phyloP scores from a whole-genome alignment of 2,113 vertebrate genomes.

The Microcebus ravelobensis region DNA sequence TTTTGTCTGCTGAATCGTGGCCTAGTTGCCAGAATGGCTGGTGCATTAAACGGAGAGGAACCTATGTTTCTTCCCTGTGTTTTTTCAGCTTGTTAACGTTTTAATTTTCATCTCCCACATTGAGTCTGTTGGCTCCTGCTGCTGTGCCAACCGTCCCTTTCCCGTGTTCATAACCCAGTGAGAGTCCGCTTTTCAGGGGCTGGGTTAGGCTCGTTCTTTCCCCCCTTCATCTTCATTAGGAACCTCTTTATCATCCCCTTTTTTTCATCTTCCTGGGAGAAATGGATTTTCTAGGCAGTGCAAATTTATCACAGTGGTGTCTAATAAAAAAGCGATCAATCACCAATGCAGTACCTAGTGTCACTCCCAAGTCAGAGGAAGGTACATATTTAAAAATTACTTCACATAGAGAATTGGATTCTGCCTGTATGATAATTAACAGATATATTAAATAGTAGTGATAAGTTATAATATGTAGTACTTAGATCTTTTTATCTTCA shows the following conservation, averaged over 20 bases:
- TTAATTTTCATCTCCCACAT: neutral
- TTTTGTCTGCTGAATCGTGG: constrained; percentile 22
- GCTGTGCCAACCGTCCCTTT: neutral
- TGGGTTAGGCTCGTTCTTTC: neutral
- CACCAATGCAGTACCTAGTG: neutral
- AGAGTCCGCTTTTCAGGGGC: neutral
- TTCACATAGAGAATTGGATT: constrained; percentile 2
- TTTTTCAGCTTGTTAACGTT: neutral
- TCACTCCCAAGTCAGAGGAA: neutral
- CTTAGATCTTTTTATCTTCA: neutral
- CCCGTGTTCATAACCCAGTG: neutral
- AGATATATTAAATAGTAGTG: neutral
- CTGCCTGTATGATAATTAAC: neutral
- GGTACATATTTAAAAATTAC: neutral
- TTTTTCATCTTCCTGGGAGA: neutral
- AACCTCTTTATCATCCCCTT: neutral
- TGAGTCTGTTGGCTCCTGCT: neutral
- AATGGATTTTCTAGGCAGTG: neutral
- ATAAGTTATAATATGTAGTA: neutral
- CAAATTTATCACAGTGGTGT: neutral
- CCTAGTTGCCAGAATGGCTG: neutral
- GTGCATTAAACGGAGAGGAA: neutral
- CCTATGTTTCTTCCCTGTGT: neutral
- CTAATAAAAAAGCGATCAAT: neutral
- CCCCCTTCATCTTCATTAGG: neutral